A percentile compares a stretch with the other conserved stretches of the same genome.
Evolutionary conservation across 2,888 invertebrate species (phyloP).

Genomic region (Drosophila neonasuta): DNA sequence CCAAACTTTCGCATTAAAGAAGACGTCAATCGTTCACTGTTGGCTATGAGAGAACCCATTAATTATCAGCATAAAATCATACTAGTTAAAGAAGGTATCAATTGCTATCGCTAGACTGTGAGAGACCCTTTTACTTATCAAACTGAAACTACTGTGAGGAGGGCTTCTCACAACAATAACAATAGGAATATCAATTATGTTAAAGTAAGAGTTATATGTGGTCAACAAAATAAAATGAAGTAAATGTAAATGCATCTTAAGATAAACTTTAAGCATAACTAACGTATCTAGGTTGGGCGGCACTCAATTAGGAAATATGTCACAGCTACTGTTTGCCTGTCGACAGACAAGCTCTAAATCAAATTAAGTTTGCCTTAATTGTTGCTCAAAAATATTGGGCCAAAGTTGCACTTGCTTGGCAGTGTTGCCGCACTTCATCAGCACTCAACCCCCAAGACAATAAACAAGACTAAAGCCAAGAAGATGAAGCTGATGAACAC

Average conservation of each 20-base stretch:
- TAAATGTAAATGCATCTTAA: no score
- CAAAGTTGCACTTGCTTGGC: conserved; percentile 38
- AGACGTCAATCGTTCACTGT: not conserved
- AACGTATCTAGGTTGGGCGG: not conserved
- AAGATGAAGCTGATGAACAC: conserved; percentile 4
- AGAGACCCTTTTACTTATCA: not conserved
- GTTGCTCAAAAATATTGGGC: conserved; percentile 27
- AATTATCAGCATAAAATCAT: no score
- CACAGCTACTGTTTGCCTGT: not conserved
- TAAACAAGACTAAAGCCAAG: conserved; percentile 20
- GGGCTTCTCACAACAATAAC: no score
- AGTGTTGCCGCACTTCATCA: conserved; percentile 55
- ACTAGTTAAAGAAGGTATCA: no score
- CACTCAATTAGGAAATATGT: not conserved
- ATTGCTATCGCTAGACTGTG: not conserved
- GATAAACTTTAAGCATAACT: no score
- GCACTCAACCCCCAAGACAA: conserved; percentile 21
- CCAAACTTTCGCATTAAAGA: not conserved
- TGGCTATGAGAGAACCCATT: no score
- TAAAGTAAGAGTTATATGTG: no score
- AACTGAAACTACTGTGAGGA: no score
- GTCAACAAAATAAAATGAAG: no score
- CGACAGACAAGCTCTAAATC: conserved; percentile 23
- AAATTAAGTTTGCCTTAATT: conserved; percentile 44
- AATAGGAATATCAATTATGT: no score